Base-by-base conservation (phyloP, 2,888 invertebrate genomes). In the Mactromeris polynyma region DNA sequence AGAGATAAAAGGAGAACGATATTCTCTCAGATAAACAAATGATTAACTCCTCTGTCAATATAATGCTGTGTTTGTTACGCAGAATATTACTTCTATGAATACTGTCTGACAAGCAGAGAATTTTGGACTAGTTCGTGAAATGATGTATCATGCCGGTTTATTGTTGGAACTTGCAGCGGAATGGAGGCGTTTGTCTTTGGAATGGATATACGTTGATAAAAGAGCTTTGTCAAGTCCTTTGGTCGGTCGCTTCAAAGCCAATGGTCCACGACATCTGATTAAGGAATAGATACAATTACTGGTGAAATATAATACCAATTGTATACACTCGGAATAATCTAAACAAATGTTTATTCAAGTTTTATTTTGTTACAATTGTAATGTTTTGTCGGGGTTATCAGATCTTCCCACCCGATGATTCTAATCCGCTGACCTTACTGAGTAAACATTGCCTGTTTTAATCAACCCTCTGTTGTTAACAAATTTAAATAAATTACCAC, bases 361-460 rank as follows among this genome's bases (percentile, higher is more conserved):
- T 46, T 73, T 38, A 73, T 26, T 46, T 46, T 69, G 82, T 82
- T 69, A 82, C 82, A 82, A 42, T 82, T 82, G 69, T 82, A 69
- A 31, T 26, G 40, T 69, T 58, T 83, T 73, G 58, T 40, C 4
- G 17, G 21, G 31, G 51, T 89, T 89, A 81, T 86, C 54, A 36
- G 79, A 73, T 80, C 73, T 85, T 82, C 42, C 83, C 86, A 85
- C 88, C 85, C 87, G 80, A 80, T 51, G 81, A 85, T 21, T 33
- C 85, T 81, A 85, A 89, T 85, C 89, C 85, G 17, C 33, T 85
- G 85, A 83, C 88, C 78, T 54, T 31, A 51, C 54, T 33, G 42
- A n/a, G 51, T 81, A 89, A 86, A 89, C 86, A 89, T 51, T 40
- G 86, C 40, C 46, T 81, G 33, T 73, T 73, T 86, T 86, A 86